Evolutionary conservation across 2,113 vertebrate genomes (phyloP).

Genomic region (Pampusana beccarii): DNA sequence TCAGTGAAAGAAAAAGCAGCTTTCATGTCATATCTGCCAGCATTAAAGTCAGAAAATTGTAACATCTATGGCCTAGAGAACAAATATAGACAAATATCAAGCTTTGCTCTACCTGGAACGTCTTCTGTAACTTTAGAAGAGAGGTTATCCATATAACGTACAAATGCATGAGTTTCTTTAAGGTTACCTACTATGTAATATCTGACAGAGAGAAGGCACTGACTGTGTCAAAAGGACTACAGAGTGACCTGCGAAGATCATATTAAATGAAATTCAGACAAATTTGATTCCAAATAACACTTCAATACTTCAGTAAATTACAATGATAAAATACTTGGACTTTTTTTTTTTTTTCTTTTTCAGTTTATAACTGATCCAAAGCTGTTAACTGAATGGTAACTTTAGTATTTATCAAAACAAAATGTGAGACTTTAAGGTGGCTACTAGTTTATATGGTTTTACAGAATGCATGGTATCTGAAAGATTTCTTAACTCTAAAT

Average conservation of each 20-base stretch:
- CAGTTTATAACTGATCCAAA: not conserved
- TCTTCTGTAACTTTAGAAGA: not conserved
- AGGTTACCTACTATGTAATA: not conserved
- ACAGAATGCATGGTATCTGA: not conserved
- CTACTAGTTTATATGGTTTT: not conserved
- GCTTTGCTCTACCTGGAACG: not conserved
- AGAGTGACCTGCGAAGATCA: not conserved
- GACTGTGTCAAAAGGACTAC: not conserved
- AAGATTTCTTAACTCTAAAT: not conserved
- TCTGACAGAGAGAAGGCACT: not conserved
- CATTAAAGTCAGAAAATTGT: not conserved
- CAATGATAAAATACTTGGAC: not conserved
- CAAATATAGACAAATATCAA: not conserved
- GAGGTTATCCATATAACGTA: not conserved
- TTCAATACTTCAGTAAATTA: not conserved
- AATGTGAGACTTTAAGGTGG: not conserved
- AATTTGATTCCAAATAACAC: not conserved
- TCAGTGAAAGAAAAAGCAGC: not conserved
- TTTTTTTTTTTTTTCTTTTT: not conserved
- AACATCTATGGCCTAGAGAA: not conserved
- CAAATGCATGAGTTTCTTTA: not conserved
- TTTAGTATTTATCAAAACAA: not conserved
- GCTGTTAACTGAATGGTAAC: not conserved
- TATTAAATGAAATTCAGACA: not conserved
- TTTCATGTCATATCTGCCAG: not conserved